Conservation (phyloP, 2,888 invertebrate genomes). For the Augochlorella aurata region DNA sequence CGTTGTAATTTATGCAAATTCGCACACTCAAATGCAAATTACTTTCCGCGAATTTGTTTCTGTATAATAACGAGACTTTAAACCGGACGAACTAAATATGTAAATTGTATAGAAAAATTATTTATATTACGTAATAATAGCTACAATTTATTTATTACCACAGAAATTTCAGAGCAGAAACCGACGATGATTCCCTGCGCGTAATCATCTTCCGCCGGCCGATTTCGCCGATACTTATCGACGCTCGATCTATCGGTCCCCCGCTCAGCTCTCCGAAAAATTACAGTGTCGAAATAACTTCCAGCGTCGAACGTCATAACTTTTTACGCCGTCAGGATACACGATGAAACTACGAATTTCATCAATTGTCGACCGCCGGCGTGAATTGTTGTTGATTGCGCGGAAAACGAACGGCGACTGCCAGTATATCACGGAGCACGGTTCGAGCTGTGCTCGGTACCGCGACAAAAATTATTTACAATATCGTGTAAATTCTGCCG, state of each 20-base stretch:
- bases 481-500: conserved; percentile 23
- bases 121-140: too few relatives aligned
- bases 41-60: too few relatives aligned
- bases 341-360: conserved; percentile 9
- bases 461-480: conserved; percentile 22
- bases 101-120: background rate
- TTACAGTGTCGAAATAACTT: conserved; percentile 1
- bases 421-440: conserved; percentile 2
- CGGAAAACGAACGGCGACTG: background rate
- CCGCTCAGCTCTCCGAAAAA: background rate
- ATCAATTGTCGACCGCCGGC: background rate
- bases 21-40: background rate
- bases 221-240: background rate
- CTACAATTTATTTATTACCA: background rate
- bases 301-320: background rate
- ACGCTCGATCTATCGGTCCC: background rate
- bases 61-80: too few relatives aligned
- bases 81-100: background rate
- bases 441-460: background rate
- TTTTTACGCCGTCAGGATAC: background rate
- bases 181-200: background rate
- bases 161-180: background rate
- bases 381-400: conserved; percentile 39
- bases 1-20: background rate
- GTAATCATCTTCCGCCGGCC: background rate